Base-by-base conservation (phyloP, 2,888 invertebrate genomes). In the Apodemia zela region DNA sequence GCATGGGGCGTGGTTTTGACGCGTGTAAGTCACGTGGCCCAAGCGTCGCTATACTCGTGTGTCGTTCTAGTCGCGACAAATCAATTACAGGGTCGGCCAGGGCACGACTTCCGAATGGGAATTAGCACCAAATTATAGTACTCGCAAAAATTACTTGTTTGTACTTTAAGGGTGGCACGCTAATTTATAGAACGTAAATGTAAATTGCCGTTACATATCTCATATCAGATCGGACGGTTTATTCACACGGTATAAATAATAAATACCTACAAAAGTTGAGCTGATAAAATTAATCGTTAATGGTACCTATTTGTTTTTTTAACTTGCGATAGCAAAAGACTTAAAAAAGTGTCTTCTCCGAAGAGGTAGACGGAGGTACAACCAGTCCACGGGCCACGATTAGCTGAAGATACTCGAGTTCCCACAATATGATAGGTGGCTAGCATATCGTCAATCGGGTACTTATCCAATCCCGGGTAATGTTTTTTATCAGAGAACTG, bases 51-150 rank as follows among this genome's bases (percentile, higher is more conserved):
- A 65, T 76, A 71, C 71, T 70, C 73, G 54, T 54, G 54, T 42
- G 42, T 15, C 54, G 54, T 13, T 54, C 73, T 66, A 71, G 72
- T 84, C 82, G 84, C 83, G 89, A 88, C 89, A 89, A 90, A 90
- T 89, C 89, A 90, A 90, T 90, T 89, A 88, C 84, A 85, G 82
- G 80, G 81, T 79, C 76, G 75, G 76, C 68, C 68, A 64, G 77
- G 81, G 80, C 80, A 71, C 70, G 68, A 81, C 89, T 85, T 85
- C 88, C 87, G 84, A 83, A 78, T 72, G 67, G 69, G 76, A 85
- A 88, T 89, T 87, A 87, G 82, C 87, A 77, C 79, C 83, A 88
- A 89, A 89, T 89, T 85, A 89, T 81, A 85, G 78, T 74, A 72
- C 75, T 78, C 70, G 73, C 68, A 67, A 68, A 84, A 82, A 85